Conservation (phyloP, 1,140 invertebrate species). For the Ruditapes philippinarum region DNA sequence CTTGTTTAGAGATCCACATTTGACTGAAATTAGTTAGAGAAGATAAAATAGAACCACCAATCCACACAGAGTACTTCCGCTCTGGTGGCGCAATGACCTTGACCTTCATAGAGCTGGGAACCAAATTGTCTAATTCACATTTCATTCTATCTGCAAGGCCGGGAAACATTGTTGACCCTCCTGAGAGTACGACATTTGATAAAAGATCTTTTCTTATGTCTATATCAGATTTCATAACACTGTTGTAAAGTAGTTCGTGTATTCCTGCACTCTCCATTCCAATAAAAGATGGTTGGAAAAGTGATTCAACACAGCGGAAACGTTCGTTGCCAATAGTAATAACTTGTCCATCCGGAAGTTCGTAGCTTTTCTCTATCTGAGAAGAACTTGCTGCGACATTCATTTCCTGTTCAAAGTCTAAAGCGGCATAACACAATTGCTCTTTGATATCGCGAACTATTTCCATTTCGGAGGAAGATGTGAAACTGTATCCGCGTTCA, state of each 20-base stretch:
- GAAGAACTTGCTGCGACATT: constrained; percentile 91
- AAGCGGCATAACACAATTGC: constrained; percentile 86
- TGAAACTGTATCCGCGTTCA: constrained; percentile 98
- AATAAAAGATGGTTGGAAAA: constrained; percentile 91
- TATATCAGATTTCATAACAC: constrained; percentile 89
- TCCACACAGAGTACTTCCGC: constrained; percentile 81
- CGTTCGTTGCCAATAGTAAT: constrained; percentile 93
- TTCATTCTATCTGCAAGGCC: constrained; percentile 58
- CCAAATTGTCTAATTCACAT: constrained; percentile 21
- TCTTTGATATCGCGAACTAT: constrained; percentile 95
- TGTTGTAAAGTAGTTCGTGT: constrained; percentile 93
- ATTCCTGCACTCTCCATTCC: constrained; percentile 70
- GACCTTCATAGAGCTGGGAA: constrained; percentile 51
- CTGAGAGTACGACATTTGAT: constrained; percentile 69
- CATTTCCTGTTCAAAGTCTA: constrained; percentile 94
- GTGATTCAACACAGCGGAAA: constrained; percentile 85
- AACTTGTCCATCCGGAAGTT: constrained; percentile 71
- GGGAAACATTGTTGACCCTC: constrained; percentile 72
- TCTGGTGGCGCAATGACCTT: constrained; percentile 85
- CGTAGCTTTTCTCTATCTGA: constrained; percentile 68
- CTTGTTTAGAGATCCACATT: constrained; percentile 89
- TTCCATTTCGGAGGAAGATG: constrained; percentile 80
- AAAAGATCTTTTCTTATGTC: constrained; percentile 68
- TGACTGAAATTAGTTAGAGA: constrained; percentile 89
- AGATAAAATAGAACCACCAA: constrained; percentile 88